phyloP scores from a whole-genome alignment of 2,113 vertebrate genomes.

The Motacilla alba region DNA sequence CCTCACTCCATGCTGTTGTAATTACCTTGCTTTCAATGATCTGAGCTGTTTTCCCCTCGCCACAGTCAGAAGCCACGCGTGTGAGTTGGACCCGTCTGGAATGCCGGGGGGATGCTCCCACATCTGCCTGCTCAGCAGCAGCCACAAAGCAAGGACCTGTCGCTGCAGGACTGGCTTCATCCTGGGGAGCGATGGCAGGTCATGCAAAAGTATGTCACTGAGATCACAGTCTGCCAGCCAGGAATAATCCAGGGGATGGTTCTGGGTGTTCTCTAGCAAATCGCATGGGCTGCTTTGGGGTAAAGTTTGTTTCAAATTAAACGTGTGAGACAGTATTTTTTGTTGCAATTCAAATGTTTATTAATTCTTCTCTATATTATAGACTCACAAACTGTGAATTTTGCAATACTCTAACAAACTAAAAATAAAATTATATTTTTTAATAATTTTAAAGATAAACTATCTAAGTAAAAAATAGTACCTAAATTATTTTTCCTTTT shows the following conservation, averaged over 20 bases:
- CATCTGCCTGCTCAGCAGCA: slow-evolving; percentile 92
- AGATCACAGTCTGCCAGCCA: neutral
- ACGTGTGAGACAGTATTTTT: neutral
- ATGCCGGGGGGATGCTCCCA: slow-evolving; percentile 89
- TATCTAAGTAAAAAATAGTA: neutral
- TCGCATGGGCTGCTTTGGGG: neutral
- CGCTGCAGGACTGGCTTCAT: slow-evolving; percentile 91
- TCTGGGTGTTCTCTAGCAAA: neutral
- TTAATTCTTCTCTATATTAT: neutral
- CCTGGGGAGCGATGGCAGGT: slow-evolving; percentile 86
- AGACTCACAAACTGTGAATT: neutral
- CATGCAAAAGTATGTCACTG: slow-evolving; percentile 95
- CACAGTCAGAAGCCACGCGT: slow-evolving; percentile 89
- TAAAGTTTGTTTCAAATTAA: neutral
- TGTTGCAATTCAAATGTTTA: neutral
- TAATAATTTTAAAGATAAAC: neutral
- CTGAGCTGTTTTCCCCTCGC: slow-evolving; percentile 50
- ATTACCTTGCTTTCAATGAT: neutral
- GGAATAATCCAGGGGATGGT: neutral
- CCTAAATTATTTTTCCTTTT: neutral
- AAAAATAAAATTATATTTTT: neutral
- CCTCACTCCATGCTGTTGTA: neutral
- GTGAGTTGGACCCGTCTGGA: slow-evolving; percentile 82
- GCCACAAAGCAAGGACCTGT: slow-evolving; percentile 91
- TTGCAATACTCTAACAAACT: neutral